Evolutionary conservation across 1,140 invertebrate species (phyloP), one percentile per base, ranked within the genome.

Genomic region (Stenopsyche tienmushanensis): DNA sequence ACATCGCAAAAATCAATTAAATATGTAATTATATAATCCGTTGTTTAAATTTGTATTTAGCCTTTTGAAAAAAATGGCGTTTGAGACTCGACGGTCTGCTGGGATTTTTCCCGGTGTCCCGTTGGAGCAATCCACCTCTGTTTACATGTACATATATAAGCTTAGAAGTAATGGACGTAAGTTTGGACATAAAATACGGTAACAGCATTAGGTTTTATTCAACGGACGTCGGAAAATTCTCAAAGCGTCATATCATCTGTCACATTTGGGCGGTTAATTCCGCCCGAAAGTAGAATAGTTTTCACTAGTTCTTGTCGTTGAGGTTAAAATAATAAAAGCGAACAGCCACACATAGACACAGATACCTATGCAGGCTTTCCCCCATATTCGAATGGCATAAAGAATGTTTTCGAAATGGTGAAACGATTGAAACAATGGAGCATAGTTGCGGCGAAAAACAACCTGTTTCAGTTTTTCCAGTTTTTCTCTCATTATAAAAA

Each of bases 381-480:
- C 17, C 47, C 15, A 50, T 50, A 18, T 50, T 50, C 47, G n/a
- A 10, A 10, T 18, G 17, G 23, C 15, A 50, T 18, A 50, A 20
- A 23, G 1, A 50, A 45, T n/a, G 50, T 26, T 34, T n/a, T 13
- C n/a, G 41, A 21, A 44, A 20, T 21, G 39, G 39, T 7, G 15
- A 42, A 25, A 58, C 55, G 55, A 44, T 58, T 15, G 21, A 58
- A 45, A 58, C 55, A 58, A 58, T 58, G 21, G 55, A 17, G n/a
- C 15, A 26, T 10, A 17, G 21, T 42, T 17, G 57, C 23, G 7
- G 57, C 21, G 21, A 47, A 29, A 34, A 60, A 60, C 57, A 60
- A 60, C 57, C 57, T 60, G 57, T 60, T 60, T 60, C 57, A 47
- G 21, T 60, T 60, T 60, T 60, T 25, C 57, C 41, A 41, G 2